phyloP scores from a whole-genome alignment of 2,888 invertebrate species.

The Ophion slaviceki region DNA sequence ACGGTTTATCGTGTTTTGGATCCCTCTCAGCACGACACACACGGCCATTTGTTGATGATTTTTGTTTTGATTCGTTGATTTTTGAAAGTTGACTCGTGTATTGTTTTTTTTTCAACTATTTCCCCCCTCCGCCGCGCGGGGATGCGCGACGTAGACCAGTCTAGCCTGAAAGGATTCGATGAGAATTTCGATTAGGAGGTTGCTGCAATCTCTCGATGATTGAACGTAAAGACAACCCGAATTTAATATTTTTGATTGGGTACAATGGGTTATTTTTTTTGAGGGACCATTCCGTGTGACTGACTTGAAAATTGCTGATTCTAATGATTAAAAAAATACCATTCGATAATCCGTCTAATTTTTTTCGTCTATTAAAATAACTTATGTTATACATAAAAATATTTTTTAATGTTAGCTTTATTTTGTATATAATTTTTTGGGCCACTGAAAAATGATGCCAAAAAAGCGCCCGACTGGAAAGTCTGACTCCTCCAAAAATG shows the following conservation, averaged over 20 bases:
- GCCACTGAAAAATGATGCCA: no score
- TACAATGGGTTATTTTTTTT: not conserved
- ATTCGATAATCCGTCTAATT: no score
- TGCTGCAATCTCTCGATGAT: not conserved
- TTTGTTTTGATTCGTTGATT: constrained; percentile 16
- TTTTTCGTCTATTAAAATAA: no score
- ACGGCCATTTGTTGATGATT: constrained; percentile 12
- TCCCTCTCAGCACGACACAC: constrained; percentile 24
- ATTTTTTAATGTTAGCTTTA: no score
- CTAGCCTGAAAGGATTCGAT: not conserved
- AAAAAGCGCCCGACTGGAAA: no score
- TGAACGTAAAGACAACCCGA: no score
- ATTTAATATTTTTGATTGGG: not conserved
- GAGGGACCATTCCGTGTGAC: no score
- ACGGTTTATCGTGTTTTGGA: not conserved
- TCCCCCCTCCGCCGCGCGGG: not conserved
- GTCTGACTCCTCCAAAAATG: no score
- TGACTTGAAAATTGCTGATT: no score
- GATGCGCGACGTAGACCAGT: constrained; percentile 8
- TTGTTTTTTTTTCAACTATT: not conserved
- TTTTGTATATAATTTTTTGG: no score
- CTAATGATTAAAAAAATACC: no score
- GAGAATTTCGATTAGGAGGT: not conserved
- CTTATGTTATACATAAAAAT: no score
- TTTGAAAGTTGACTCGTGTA: constrained; percentile 15